Evolutionary conservation across 2,888 invertebrate genomes (phyloP).

Genomic region (Megaustenia siamemsis): DNA sequence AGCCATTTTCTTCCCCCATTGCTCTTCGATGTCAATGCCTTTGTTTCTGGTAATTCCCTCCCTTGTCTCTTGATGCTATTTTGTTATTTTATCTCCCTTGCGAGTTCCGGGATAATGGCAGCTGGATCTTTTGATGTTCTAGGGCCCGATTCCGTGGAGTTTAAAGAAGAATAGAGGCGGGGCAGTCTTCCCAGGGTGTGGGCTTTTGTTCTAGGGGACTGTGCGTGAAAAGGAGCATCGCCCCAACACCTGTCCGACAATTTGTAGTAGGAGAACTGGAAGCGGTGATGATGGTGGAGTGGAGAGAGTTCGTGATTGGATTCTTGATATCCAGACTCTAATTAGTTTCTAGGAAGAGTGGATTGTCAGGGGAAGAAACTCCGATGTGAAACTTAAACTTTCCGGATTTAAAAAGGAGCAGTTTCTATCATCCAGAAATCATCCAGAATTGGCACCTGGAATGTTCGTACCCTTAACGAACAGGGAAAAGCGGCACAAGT

Average conservation of each 20-base stretch:
- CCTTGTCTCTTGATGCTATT: slow-evolving; percentile 22
- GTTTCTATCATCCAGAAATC: too few species aligned
- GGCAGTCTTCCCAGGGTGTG: neutral
- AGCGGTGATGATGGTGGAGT: neutral
- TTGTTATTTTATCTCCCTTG: slow-evolving; percentile 34
- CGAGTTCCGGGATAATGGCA: neutral
- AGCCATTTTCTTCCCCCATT: neutral
- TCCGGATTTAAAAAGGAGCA: too few species aligned
- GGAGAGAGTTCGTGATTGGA: too few species aligned
- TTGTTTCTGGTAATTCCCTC: slow-evolving; percentile 27
- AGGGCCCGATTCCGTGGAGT: neutral
- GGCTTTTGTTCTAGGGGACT: slow-evolving; percentile 30
- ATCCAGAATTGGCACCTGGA: too few species aligned
- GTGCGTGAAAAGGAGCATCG: slow-evolving; percentile 28
- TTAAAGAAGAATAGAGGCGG: slow-evolving; percentile 3
- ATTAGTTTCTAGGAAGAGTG: neutral
- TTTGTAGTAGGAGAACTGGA: neutral
- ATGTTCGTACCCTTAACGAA: too few species aligned
- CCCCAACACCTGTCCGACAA: slow-evolving; percentile 37
- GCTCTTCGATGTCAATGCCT: neutral
- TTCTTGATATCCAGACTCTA: neutral
- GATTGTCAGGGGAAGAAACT: neutral
- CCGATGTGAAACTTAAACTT: too few species aligned
- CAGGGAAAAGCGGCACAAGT: too few species aligned
- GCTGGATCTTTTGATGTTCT: slow-evolving; percentile 27